Conservation (phyloP, 1,140 invertebrate genomes). For the Formica exsecta region DNA sequence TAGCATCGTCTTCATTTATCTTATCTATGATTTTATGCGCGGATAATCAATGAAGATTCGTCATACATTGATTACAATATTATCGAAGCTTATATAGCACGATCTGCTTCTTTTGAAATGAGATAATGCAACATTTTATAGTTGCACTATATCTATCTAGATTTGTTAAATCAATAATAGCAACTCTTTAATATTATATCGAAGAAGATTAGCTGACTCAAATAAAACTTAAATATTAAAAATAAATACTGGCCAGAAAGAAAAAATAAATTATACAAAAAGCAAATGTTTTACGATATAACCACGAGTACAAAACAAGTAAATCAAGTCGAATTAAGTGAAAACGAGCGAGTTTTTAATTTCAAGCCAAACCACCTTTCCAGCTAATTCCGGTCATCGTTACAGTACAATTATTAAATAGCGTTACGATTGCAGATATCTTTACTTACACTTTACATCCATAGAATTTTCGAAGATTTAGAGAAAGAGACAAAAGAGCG, state of each 20-base stretch:
- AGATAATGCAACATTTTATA: neutral
- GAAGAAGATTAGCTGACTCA: neutral
- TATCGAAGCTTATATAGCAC: neutral
- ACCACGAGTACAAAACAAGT: constrained; percentile 1
- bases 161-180: neutral
- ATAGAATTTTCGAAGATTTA: constrained; percentile 6
- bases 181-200: neutral
- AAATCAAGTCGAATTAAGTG: constrained; percentile 8
- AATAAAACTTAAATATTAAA: neutral
- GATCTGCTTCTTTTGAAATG: neutral
- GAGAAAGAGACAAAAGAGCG: constrained; percentile 20
- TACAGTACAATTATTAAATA: constrained; percentile 28
- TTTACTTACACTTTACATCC: neutral
- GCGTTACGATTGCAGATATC: constrained; percentile 3
- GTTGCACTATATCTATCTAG: neutral
- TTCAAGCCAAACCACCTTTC: constrained; percentile 4
- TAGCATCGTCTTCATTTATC: constrained; percentile 21
- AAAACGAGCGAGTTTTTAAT: constrained; percentile 38
- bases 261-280: neutral
- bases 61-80: neutral
- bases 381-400: neutral
- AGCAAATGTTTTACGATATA: neutral
- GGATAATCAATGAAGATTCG: constrained; percentile 10
- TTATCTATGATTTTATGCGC: constrained; percentile 19
- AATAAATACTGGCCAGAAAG: neutral